These are phyloP conservation scores for Seriola rivoliana DNA, from an alignment of 2,113 vertebrate species.

Conservation along the genomic window DNA sequence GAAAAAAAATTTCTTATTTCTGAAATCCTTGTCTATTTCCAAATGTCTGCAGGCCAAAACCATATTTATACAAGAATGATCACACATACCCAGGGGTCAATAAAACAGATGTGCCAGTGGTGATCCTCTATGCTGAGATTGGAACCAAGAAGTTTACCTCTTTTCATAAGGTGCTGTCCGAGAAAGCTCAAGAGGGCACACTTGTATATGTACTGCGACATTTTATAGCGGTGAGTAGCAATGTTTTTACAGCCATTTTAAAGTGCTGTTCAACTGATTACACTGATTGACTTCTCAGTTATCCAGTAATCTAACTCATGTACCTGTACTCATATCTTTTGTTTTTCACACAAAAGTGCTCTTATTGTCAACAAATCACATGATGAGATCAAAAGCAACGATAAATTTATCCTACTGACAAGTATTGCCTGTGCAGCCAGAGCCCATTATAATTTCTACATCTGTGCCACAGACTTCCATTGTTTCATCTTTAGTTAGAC, in stretches of 20 bases:
- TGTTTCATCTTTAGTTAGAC: not conserved
- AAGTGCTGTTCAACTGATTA: not conserved
- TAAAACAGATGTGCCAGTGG: conserved; percentile 86
- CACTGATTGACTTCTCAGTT: not conserved
- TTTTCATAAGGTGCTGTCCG: conserved; percentile 91
- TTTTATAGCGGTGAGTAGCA: conserved; percentile 90
- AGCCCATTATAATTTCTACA: not conserved
- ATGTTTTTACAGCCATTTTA: not conserved
- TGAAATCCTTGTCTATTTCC: conserved; percentile 12
- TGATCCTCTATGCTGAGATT: conserved; percentile 95
- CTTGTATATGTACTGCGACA: conserved; percentile 94
- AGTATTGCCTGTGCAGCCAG: not conserved
- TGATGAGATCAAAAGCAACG: not conserved
- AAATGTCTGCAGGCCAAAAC: conserved; percentile 87
- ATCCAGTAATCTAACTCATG: not conserved
- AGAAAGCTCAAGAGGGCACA: conserved; percentile 87
- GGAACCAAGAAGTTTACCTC: conserved; percentile 92
- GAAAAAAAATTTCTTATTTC: not conserved
- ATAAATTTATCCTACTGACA: not conserved
- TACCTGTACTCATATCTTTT: not conserved
- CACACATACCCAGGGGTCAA: conserved; percentile 90
- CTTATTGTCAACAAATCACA: not conserved
- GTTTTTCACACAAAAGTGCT: not conserved
- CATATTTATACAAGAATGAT: conserved; percentile 92
- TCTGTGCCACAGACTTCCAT: not conserved